Evolutionary conservation across 2,888 invertebrate species (phyloP), one percentile per base, ranked within the genome.

Genomic region (Ypsolopha sequella): DNA sequence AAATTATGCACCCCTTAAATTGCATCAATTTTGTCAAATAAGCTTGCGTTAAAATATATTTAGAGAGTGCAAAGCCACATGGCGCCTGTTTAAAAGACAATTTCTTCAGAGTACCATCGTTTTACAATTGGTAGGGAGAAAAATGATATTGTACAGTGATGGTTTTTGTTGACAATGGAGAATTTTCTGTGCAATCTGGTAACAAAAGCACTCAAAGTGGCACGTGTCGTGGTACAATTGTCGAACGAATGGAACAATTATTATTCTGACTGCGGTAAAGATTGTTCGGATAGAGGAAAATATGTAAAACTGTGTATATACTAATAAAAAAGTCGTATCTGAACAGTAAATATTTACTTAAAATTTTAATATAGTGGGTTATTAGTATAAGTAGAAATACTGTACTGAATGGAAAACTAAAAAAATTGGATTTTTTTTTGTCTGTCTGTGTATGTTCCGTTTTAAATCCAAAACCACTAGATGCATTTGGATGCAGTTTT

Each of bases 1-100:
- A 81, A 84, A 74, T 85, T 85, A 86, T 86, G 85, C 85, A 86
- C 85, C 85, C 85, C 78, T 78, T 80, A 70, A 77, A 77, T 73
- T 79, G 78, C 76, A 80, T 76, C 71, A 71, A 82, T 82, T 82
- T 81, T 64, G 62, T 67, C 73, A 77, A 80, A 81, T 81, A 80
- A 70, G 74, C 69, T 66, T 65, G 63, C 63, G 67, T 76, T 76
- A 73, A 75, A 76, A 76, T 73, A 69, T 75, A 56, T 56, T 57
- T 67, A 73, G 68, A 68, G 73, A 75, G 69, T 65, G 46, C 64
- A 58, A 64, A 60, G 72, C 75, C 84, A 84, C 79, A 78, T 82
- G 84, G 80, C 70, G 69, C 67, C 69, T 68, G 64, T 73, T 67
- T 65, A 67, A 70, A 76, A 76, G 69, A 75, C 65, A 80, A 76